A percentile compares a stretch with the other conserved stretches of the same genome.
phyloP scores from a whole-genome alignment of 2,797 vertebrate species.

The Hyperoplus lanceolatus region DNA sequence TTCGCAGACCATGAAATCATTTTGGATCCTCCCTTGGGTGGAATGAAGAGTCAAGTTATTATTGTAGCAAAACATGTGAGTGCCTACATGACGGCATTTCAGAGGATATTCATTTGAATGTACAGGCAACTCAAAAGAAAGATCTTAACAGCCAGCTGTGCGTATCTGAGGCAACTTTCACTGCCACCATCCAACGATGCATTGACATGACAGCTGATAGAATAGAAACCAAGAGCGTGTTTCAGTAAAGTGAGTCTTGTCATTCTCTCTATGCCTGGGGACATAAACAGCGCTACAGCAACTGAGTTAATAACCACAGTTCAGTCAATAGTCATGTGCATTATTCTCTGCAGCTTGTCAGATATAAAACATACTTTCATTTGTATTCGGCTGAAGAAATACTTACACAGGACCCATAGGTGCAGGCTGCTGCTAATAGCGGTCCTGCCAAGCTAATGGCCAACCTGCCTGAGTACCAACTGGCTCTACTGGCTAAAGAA shows the following conservation, averaged over 20 bases:
- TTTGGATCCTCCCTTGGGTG: background rate
- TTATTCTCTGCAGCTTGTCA: conserved; percentile 5
- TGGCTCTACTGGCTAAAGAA: conserved; percentile 14
- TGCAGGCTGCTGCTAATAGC: background rate
- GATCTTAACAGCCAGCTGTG: background rate
- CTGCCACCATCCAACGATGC: conserved; percentile 1
- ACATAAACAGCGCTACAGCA: background rate
- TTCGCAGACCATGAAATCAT: conserved; percentile 35
- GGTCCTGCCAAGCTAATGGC: conserved; percentile 18
- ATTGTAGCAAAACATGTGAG: conserved; percentile 14
- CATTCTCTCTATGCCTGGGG: conserved; percentile 17
- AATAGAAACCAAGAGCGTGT: background rate
- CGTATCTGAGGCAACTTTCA: background rate
- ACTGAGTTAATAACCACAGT: conserved; percentile 22
- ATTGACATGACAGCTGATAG: background rate
- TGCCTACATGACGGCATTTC: conserved; percentile 14
- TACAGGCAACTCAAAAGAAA: background rate
- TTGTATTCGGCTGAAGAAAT: conserved; percentile 13
- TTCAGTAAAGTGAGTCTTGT: conserved; percentile 32
- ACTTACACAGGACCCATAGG: background rate
- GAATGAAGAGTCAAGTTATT: conserved; percentile 1
- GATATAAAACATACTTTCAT: conserved; percentile 20
- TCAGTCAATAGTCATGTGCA: conserved; percentile 7
- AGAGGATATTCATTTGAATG: conserved; percentile 21
- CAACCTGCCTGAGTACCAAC: background rate